phyloP scores from a whole-genome alignment of 2,113 vertebrate species.

The Poeciliopsis turrubarensis region DNA sequence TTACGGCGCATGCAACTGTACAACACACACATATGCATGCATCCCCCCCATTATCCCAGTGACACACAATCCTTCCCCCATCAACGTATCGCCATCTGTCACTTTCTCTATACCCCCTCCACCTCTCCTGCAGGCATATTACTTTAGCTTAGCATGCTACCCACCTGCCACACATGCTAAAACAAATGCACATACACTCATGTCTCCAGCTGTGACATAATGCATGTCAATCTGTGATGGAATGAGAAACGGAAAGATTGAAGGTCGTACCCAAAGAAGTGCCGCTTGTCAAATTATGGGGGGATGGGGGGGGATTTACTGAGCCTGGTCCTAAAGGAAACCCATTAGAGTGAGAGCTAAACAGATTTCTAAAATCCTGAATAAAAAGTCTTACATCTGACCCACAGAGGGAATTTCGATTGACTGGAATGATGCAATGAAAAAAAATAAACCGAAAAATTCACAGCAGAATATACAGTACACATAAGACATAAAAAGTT shows the following conservation, averaged over 20 bases:
- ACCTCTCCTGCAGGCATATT: constrained; percentile 21
- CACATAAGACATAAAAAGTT: not conserved
- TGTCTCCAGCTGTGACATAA: constrained; percentile 5
- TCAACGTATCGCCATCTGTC: constrained; percentile 59
- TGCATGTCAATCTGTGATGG: constrained; percentile 14
- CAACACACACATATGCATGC: constrained; percentile 15
- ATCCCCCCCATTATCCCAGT: constrained; percentile 39
- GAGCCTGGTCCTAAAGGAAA: not conserved
- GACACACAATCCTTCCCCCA: constrained; percentile 65
- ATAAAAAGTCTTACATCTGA: not conserved
- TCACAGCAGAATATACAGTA: not conserved
- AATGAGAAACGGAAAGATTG: constrained; percentile 29
- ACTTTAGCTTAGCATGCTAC: constrained; percentile 25
- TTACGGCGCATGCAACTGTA: constrained; percentile 22
- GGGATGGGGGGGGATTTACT: not conserved
- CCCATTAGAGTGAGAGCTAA: not conserved
- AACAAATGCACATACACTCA: constrained; percentile 16
- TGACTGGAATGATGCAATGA: not conserved
- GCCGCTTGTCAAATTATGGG: constrained; percentile 2
- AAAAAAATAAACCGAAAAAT: not conserved
- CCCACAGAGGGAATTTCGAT: not conserved
- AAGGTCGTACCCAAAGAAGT: not conserved
- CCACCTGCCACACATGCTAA: constrained; percentile 6
- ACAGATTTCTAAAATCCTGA: not conserved
- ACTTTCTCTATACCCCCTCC: constrained; percentile 34